phyloP scores from a whole-genome alignment of 2,113 vertebrate genomes.

The Albula glossodonta region DNA sequence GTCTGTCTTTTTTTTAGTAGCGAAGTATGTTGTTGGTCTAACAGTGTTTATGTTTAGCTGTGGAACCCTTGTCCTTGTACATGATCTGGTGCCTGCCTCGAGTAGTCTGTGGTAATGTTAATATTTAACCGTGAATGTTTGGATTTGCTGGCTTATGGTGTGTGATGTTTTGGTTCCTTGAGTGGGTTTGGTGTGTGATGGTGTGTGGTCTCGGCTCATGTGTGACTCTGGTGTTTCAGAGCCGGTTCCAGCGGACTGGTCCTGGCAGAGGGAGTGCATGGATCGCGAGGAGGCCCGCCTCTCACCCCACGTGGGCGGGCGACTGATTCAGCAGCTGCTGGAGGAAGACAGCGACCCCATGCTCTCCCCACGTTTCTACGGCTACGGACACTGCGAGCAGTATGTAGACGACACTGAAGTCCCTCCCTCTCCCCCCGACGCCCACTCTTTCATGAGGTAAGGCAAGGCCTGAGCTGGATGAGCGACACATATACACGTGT shows the following conservation, averaged over 20 bases:
- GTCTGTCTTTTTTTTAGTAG: too few species aligned
- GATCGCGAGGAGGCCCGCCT: constrained; percentile 82
- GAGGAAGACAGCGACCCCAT: constrained; percentile 91
- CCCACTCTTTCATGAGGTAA: constrained; percentile 92
- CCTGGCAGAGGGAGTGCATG: constrained; percentile 80
- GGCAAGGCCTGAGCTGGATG: constrained; percentile 11
- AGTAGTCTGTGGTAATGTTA: too few species aligned
- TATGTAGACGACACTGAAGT: constrained; percentile 96
- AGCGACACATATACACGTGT: not conserved
- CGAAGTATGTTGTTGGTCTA: too few species aligned
- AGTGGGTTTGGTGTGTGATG: constrained; percentile 8
- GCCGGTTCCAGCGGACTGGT: constrained; percentile 77
- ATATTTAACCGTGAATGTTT: too few species aligned
- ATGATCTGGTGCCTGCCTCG: too few species aligned
- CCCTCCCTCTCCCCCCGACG: constrained; percentile 93
- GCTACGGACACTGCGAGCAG: constrained; percentile 85
- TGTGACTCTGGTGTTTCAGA: constrained; percentile 66
- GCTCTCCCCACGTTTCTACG: constrained; percentile 92
- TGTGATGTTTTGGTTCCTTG: not conserved
- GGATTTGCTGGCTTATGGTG: not conserved
- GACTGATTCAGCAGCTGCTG: constrained; percentile 85
- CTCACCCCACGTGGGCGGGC: constrained; percentile 84
- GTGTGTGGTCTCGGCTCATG: not conserved
- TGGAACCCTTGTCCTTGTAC: too few species aligned
- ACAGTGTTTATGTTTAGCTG: too few species aligned